Evolutionary conservation across 2,888 invertebrate genomes (phyloP).

Genomic region (Agelastica alni): DNA sequence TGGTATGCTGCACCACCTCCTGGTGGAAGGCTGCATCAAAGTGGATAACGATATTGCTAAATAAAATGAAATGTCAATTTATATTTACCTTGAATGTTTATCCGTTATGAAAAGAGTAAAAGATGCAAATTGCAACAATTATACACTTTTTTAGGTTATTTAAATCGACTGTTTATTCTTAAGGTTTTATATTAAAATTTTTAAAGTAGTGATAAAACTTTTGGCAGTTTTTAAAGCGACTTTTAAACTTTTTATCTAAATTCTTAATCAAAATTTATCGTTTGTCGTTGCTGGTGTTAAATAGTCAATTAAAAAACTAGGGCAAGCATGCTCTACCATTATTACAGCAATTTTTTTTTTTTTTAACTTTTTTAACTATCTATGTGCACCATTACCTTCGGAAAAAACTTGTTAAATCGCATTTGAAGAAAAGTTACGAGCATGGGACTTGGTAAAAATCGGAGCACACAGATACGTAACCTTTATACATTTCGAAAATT

Average conservation of each 20-base stretch:
- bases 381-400: slow-evolving; percentile 18
- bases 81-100: no score
- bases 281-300: slow-evolving; percentile 13
- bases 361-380: slow-evolving; percentile 15
- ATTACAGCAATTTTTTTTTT: slow-evolving; percentile 24
- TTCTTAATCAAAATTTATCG: slow-evolving; percentile 20
- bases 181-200: no score
- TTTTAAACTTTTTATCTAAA: slow-evolving; percentile 15
- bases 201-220: slow-evolving; percentile 1
- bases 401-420: slow-evolving; percentile 15
- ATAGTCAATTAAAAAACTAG: slow-evolving; percentile 22
- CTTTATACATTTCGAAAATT: no score
- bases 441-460: slow-evolving; percentile 17
- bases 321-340: slow-evolving; percentile 9
- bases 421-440: slow-evolving; percentile 18
- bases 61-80: no score
- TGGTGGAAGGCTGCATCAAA: no score
- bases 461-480: slow-evolving; percentile 17
- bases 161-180: no score
- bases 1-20: no score
- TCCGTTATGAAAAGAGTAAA: no score
- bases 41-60: no score
- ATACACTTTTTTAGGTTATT: no score
- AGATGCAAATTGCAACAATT: no score
- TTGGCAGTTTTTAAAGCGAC: not conserved